Percentiles rank a stretch among this genome's conserved stretches.
Conservation (phyloP, 2,888 invertebrate species). For the Macrosiphum euphorbiae region DNA sequence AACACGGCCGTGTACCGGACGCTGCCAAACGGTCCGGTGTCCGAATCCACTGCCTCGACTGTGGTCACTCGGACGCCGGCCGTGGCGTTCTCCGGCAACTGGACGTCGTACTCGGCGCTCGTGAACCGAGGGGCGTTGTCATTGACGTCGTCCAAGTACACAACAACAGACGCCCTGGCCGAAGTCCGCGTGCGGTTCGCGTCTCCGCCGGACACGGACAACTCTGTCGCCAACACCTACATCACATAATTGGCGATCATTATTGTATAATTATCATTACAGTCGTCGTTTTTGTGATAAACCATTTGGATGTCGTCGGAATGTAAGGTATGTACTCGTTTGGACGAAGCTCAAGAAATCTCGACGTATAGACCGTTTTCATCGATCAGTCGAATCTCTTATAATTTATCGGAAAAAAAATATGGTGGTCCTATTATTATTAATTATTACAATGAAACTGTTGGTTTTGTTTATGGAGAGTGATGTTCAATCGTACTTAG, state of each 20-base stretch:
- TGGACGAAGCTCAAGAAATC: not conserved
- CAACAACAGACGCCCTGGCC: constrained; percentile 81
- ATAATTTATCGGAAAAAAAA: not conserved
- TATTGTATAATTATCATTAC: not conserved
- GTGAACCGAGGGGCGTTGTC: constrained; percentile 89
- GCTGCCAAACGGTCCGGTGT: constrained; percentile 79
- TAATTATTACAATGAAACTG: not conserved
- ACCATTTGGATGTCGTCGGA: not conserved
- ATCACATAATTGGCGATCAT: not conserved
- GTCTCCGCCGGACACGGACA: constrained; percentile 69
- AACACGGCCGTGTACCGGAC: constrained; percentile 83
- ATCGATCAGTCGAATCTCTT: not conserved
- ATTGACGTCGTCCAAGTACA: constrained; percentile 87
- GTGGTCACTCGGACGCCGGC: constrained; percentile 80
- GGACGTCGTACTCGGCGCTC: constrained; percentile 80
- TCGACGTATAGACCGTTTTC: not conserved
- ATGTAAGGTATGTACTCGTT: not conserved
- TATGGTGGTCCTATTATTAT: not conserved
- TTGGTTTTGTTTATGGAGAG: not conserved
- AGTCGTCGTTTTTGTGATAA: not conserved
- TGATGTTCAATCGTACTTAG: not conserved
- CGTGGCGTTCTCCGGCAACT: constrained; percentile 85
- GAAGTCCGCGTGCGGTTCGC: constrained; percentile 76
- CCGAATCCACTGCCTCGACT: constrained; percentile 67
- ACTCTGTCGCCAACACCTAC: constrained; percentile 84